A percentile compares a stretch with the other conserved stretches of the same genome.
Evolutionary conservation across 1,140 invertebrate species (phyloP).

Genomic region (Bombus confusus): DNA sequence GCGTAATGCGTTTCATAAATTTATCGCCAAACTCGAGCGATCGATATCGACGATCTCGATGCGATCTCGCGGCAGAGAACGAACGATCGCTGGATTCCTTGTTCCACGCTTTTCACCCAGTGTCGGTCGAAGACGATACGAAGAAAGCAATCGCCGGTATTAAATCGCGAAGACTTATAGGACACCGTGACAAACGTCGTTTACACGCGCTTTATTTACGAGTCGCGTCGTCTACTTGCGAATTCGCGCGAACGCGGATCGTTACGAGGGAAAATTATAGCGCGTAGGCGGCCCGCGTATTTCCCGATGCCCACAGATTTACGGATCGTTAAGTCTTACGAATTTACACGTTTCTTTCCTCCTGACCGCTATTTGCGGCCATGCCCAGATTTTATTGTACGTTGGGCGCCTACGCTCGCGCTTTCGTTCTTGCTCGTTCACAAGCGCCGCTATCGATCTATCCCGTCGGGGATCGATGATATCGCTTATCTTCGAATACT

Average conservation of each 20-base stretch:
- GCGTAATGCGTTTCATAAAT: conserved; percentile 31
- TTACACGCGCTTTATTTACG: conserved; percentile 52
- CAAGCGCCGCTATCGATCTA: not conserved
- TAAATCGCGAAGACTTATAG: no score
- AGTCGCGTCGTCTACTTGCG: not conserved
- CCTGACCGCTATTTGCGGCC: conserved; percentile 37
- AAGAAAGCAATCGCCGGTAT: not conserved
- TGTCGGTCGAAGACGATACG: not conserved
- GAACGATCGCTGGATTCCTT: not conserved
- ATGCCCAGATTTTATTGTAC: conserved; percentile 44
- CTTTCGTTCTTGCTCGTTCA: not conserved
- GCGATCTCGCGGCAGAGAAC: not conserved
- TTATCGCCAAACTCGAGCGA: not conserved
- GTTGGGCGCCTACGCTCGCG: conserved; percentile 44
- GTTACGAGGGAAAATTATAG: conserved; percentile 59
- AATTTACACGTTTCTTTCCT: conserved; percentile 55
- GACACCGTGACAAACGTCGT: conserved; percentile 25
- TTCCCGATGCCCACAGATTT: conserved; percentile 61
- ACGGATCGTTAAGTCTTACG: conserved; percentile 62
- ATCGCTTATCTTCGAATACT: not conserved
- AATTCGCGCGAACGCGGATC: conserved; percentile 5
- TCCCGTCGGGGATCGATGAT: not conserved
- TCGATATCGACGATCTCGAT: not conserved
- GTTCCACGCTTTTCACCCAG: not conserved
- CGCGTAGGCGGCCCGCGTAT: conserved; percentile 57